phyloP scores from a whole-genome alignment of 2,113 vertebrate species.

The Oryzias curvinotus region DNA sequence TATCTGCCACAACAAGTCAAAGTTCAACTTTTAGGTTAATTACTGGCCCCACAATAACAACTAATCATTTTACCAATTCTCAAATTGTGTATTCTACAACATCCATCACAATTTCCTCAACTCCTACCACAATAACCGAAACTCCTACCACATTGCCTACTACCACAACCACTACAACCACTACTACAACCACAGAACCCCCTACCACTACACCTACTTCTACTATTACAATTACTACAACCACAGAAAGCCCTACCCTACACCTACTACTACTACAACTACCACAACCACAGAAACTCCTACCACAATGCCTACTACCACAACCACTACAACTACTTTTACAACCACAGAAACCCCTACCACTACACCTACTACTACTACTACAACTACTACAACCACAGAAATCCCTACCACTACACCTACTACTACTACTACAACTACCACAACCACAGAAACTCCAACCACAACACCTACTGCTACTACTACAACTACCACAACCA shows the following conservation, averaged over 20 bases:
- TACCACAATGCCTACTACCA: neutral
- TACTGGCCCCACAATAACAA: too few relatives aligned
- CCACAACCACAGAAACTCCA: neutral
- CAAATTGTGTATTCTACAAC: too few relatives aligned
- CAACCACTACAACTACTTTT: neutral
- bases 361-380: neutral
- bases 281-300: neutral
- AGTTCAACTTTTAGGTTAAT: too few relatives aligned
- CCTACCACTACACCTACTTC: neutral
- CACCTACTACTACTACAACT: neutral
- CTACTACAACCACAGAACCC: slow-evolving; percentile 15
- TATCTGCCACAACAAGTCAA: too few relatives aligned
- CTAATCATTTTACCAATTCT: too few relatives aligned
- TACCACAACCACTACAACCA: neutral
- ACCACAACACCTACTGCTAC: neutral
- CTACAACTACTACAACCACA: neutral
- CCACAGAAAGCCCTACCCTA: neutral
- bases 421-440: rapidly evolving
- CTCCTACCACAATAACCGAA: neutral
- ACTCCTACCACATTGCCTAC: neutral
- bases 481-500: neutral
- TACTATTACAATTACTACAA: neutral
- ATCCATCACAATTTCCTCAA: neutral
- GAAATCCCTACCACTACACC: rapidly evolving
- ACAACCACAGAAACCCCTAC: neutral